These are phyloP conservation scores for Magallana gigas DNA, from an alignment of 1,140 invertebrate genomes.

Conservation along the genomic window DNA sequence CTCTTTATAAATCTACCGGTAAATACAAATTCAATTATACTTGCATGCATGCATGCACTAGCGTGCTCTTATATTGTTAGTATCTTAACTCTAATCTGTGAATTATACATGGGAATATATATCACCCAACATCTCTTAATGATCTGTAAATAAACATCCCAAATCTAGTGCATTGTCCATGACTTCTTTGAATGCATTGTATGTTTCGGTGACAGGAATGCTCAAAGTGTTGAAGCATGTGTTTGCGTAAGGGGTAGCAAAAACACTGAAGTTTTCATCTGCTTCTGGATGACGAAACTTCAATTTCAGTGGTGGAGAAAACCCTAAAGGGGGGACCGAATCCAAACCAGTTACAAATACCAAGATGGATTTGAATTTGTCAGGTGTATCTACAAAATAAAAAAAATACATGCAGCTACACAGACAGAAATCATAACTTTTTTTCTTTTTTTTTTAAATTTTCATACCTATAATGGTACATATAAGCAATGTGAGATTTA, in stretches of 20 bases:
- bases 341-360: slow-evolving; percentile 11
- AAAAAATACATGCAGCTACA: no score
- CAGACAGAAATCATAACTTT: no score
- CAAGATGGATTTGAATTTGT: slow-evolving; percentile 1
- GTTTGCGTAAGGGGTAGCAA: slow-evolving; percentile 4
- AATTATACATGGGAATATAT: neutral
- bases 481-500: no score
- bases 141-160: slow-evolving; percentile 19
- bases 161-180: slow-evolving; percentile 1
- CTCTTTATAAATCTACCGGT: neutral
- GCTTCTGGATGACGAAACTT: neutral
- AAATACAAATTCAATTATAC: neutral
- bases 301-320: neutral
- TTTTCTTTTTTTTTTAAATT: no score
- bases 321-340: slow-evolving; percentile 8
- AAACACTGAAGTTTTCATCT: slow-evolving; percentile 11
- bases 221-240: neutral
- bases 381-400: neutral
- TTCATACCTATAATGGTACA: no score
- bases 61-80: neutral
- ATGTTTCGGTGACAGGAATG: slow-evolving; percentile 21
- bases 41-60: neutral
- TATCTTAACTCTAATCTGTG: no score
- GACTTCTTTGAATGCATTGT: slow-evolving; percentile 8
- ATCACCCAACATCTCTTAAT: neutral